Base-by-base conservation (phyloP, 2,113 vertebrate genomes). In the Pteronura brasiliensis region DNA sequence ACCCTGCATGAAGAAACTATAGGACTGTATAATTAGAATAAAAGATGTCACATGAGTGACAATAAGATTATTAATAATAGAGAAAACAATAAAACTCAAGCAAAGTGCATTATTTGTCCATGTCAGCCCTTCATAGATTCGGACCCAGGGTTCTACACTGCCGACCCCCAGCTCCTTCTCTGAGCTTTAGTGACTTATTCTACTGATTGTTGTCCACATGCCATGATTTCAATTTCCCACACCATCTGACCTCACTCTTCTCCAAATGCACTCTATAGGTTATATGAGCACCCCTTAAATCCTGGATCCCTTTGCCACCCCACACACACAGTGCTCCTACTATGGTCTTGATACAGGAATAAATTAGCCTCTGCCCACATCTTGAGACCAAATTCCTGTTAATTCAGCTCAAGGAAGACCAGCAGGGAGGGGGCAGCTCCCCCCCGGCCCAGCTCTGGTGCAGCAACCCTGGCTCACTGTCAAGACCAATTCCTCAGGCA, bases 161-260 rank as follows among this genome's bases (percentile, higher is more conserved):
- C 44, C 1, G 1, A 44, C 36, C 36, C 44, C 4, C 13, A 1
- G 7, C 31, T 74, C n/a, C 71, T 74, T 52, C 71, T 47, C 74
- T 34, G 39, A 63, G 1, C 74, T 29, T 63, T 44, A 25, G 18
- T 14, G 18, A 4, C 39, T 1, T 0, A 18, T n/a, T 4, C 20
- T 21, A 3, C 31, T 4, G 25, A 3, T 44, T 57, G 0, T 1
- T 3, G 7, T 47, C 65, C 42, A 63, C 7, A 2, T 4, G 63
- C 57, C 55, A 36, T 0, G 6, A 25, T 44, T 49, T 42, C 55
- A 23, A 5, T 59, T 31, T 39, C 52, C 6, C 36, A 80, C 7
- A 1, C 55, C 34, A 1, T n/a, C 57, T 74, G 76, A 17, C 12
- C 57, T 61, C 67, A 3, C 39, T 67, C 44, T 79, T 20, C 31